Conservation (phyloP, 2,113 vertebrate genomes). For the Stigmatopora nigra region DNA sequence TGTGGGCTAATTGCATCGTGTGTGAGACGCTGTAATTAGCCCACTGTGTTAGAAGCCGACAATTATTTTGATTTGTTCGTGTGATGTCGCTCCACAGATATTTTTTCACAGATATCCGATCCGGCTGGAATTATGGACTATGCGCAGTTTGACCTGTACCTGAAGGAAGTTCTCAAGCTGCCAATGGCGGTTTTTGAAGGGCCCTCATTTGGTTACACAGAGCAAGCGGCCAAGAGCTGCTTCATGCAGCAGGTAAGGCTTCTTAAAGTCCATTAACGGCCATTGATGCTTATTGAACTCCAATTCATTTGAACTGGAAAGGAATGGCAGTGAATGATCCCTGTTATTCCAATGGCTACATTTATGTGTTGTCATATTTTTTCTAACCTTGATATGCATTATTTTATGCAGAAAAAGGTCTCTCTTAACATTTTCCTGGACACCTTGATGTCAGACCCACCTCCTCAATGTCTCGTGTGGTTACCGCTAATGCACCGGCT, state of each 20-base stretch:
- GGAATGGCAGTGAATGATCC: no score
- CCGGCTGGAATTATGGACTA: conserved; percentile 85
- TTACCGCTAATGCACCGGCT: conserved; percentile 94
- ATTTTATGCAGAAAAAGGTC: conserved; percentile 85
- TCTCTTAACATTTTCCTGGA: conserved; percentile 95
- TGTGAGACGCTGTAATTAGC: conserved; percentile 53
- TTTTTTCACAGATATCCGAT: conserved; percentile 97
- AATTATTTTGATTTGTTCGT: conserved; percentile 53
- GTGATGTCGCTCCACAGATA: conserved; percentile 71
- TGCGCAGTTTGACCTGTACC: conserved; percentile 89
- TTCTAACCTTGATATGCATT: conserved; percentile 9
- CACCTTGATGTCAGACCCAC: conserved; percentile 95
- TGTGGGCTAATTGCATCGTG: conserved; percentile 56
- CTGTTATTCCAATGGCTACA: no score
- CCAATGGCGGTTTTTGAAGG: conserved; percentile 95
- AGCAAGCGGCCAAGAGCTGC: conserved; percentile 87
- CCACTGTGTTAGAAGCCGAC: conserved; percentile 44
- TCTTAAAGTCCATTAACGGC: background rate
- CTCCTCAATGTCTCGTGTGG: conserved; percentile 97
- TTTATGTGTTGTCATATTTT: conserved; percentile 6
- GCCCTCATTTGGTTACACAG: conserved; percentile 94
- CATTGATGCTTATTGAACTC: no score
- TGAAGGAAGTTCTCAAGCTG: conserved; percentile 90
- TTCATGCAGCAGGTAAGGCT: conserved; percentile 86
- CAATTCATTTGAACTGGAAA: no score